A percentile compares a stretch with the other conserved stretches of the same genome.
These are phyloP conservation scores for Trachemys scripta DNA, from an alignment of 2,113 vertebrate species.

Conservation along the genomic window DNA sequence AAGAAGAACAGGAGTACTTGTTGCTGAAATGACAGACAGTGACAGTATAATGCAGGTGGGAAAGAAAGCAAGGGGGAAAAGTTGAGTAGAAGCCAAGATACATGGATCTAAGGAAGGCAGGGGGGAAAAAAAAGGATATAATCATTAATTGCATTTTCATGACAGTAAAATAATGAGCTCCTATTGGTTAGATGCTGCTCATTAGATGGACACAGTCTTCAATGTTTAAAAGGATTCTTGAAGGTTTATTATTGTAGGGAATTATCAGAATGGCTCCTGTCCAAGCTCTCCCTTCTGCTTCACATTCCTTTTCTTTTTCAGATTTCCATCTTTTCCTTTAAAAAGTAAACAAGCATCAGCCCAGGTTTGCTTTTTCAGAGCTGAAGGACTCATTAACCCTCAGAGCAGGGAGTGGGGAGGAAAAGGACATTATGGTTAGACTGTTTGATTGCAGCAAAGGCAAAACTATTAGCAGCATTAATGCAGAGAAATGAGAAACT, in stretches of 20 bases:
- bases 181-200: slow-evolving; percentile 5
- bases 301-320: neutral
- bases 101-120: neutral
- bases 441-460: slow-evolving; percentile 39
- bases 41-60: accelerated
- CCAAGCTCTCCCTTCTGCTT: neutral
- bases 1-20: too few relatives aligned
- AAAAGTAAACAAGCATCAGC: neutral
- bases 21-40: accelerated
- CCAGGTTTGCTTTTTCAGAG: slow-evolving; percentile 22
- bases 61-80: neutral
- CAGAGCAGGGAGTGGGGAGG: slow-evolving; percentile 22
- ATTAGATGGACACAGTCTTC: neutral
- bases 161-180: slow-evolving; percentile 4
- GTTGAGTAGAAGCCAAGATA: neutral
- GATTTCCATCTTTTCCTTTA: neutral
- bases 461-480: slow-evolving; percentile 59
- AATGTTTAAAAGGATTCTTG: slow-evolving; percentile 28
- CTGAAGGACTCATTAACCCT: slow-evolving; percentile 52
- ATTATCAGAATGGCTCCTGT: neutral
- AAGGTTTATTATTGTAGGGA: neutral
- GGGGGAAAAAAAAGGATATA: neutral
- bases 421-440: slow-evolving; percentile 24
- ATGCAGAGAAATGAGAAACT: slow-evolving; percentile 15
- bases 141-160: neutral